These are phyloP conservation scores for Mirounga angustirostris DNA, from an alignment of 2,113 vertebrate genomes.

Conservation along the genomic window DNA sequence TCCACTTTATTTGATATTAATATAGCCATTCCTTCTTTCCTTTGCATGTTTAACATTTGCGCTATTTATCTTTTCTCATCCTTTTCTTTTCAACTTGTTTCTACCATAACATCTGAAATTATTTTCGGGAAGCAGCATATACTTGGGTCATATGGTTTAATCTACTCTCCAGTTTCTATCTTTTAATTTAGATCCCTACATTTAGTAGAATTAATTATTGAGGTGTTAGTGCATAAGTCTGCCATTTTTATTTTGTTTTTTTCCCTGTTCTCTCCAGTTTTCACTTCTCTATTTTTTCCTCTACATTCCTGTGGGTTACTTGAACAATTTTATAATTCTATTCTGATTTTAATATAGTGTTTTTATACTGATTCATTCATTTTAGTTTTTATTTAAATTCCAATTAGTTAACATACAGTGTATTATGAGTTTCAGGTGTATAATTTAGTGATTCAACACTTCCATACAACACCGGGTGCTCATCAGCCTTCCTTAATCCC, in stretches of 20 bases:
- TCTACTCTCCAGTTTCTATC: not conserved
- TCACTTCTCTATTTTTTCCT: not conserved
- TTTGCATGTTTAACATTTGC: not conserved
- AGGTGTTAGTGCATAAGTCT: not conserved
- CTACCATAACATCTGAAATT: not conserved
- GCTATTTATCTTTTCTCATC: not conserved
- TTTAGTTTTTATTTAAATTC: too few species aligned
- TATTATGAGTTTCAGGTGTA: too few species aligned
- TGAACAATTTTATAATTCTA: not conserved
- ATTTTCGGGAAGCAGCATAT: not conserved
- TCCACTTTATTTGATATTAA: not conserved
- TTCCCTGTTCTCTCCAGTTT: not conserved
- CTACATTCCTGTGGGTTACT: not conserved
- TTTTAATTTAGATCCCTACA: not conserved
- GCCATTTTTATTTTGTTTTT: not conserved
- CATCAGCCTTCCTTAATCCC: too few species aligned
- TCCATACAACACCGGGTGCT: too few species aligned
- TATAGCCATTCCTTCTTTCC: not conserved
- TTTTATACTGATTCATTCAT: not conserved
- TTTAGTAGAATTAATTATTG: not conserved
- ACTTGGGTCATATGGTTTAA: not conserved
- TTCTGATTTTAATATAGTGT: not conserved
- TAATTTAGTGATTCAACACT: too few species aligned
- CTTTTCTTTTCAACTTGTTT: not conserved
- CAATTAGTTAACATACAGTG: too few species aligned